These are phyloP conservation scores for Linepithema humile DNA, from an alignment of 1,140 invertebrate genomes.

Conservation along the genomic window DNA sequence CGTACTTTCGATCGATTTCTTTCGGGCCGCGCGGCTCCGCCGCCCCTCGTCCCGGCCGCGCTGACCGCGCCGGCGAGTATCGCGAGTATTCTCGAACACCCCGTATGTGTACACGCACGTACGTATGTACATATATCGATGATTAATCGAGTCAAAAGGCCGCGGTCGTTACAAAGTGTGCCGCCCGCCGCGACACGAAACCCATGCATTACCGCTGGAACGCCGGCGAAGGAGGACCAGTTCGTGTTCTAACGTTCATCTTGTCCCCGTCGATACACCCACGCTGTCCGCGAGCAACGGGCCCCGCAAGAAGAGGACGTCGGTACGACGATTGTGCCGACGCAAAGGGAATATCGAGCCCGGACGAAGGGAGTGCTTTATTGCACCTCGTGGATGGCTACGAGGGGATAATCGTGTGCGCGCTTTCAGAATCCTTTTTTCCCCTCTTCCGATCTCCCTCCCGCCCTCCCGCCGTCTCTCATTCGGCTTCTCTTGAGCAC, in stretches of 20 bases:
- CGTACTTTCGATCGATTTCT: not conserved
- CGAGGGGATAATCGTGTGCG: constrained; percentile 58
- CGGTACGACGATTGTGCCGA: constrained; percentile 49
- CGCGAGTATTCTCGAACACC: constrained; percentile 50
- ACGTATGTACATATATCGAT: constrained; percentile 80
- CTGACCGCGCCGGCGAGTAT: not conserved
- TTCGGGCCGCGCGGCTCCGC: too few species aligned
- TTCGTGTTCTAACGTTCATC: constrained; percentile 80
- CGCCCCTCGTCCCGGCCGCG: not conserved
- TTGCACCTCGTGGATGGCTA: constrained; percentile 47
- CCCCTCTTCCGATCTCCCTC: not conserved
- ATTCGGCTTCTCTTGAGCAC: not conserved
- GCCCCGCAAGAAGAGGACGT: constrained; percentile 15
- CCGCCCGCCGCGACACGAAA: constrained; percentile 84
- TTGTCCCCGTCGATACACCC: constrained; percentile 80
- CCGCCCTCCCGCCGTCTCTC: not conserved
- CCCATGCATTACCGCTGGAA: constrained; percentile 80
- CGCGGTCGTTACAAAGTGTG: constrained; percentile 84
- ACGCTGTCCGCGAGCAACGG: constrained; percentile 67
- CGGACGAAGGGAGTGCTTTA: constrained; percentile 65
- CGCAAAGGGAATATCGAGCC: constrained; percentile 50
- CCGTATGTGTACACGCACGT: constrained; percentile 60
- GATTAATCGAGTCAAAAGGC: constrained; percentile 84
- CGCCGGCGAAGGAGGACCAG: constrained; percentile 75
- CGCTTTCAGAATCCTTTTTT: constrained; percentile 43